Base-by-base conservation (phyloP, 1,140 invertebrate species). In the Apis florea region DNA sequence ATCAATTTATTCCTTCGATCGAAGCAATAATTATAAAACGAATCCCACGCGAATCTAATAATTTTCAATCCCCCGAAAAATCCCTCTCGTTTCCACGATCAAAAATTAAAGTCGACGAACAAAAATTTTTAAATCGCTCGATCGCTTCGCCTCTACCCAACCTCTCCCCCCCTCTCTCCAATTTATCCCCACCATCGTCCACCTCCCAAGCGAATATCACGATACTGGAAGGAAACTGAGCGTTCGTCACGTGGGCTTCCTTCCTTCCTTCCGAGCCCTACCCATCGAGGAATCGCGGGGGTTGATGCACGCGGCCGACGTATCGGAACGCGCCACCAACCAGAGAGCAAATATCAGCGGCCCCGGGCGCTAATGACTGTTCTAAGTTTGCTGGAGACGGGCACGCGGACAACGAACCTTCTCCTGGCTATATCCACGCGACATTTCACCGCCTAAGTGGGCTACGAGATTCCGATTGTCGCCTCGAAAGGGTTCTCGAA, bases 321-420 rank as follows among this genome's bases (percentile, higher is more conserved):
- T 79, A 79, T 79, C 56, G 21, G 47, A 31, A 9, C 63, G 31
- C 21, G 31, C 31, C 63, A 75, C 56, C 69, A 81, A 40, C 63
- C 74, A 53, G 87, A 53, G 87, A 90, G 89, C 85, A 90, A 88
- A 87, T 86, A 85, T 83, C 79, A 40, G 67, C 63, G 83, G 84
- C 71, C 70, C 81, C 31, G 72, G 31, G 77, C 84, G 49, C 88
- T 92, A 92, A 92, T 90, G 90, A 91, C 85, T 79, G 87, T 90
- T 90, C 89, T 90, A 90, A 90, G 86, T 91, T 92, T 90, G 88
- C 84, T 79, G 76, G 83, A 86, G 88, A 86, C 85, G 87, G 86
- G 76, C 82, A 85, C 79, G 71, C 68, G 88, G 89, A 89, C 85
- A 88, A 90, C 85, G 89, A 91, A 92, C 86, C 84, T 85, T 79